phyloP scores from a whole-genome alignment of 2,797 vertebrate species.

The Diplodus sargus region DNA sequence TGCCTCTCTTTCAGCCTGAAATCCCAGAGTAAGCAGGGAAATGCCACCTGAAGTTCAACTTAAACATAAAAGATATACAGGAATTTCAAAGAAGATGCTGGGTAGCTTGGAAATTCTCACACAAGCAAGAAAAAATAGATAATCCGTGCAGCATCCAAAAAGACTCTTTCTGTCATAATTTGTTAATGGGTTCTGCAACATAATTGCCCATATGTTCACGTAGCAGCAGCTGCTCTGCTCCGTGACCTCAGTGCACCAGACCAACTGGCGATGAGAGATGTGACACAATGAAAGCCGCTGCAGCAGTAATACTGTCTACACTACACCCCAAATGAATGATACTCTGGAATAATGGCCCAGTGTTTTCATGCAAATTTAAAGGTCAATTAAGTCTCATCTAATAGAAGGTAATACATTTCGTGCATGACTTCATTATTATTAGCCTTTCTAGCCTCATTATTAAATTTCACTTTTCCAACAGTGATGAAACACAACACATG shows the following conservation, averaged over 20 bases:
- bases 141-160: not conserved
- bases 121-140: constrained; percentile 4
- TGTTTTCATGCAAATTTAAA: not conserved
- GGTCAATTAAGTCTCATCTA: not conserved
- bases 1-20: not conserved
- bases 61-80: not conserved
- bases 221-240: constrained; percentile 42
- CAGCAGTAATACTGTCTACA: not conserved
- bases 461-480: not conserved
- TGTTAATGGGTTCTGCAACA: constrained; percentile 37
- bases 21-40: constrained; percentile 1
- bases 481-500: not conserved
- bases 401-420: not conserved
- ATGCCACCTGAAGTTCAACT: not conserved
- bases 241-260: constrained; percentile 20
- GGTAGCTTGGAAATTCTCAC: not conserved
- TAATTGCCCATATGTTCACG: constrained; percentile 19
- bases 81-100: not conserved
- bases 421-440: not conserved
- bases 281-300: constrained; percentile 12
- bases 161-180: constrained; percentile 18
- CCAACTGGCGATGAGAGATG: constrained; percentile 35
- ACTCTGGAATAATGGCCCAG: not conserved
- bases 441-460: not conserved
- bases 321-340: not conserved